Evolutionary conservation across 2,888 invertebrate genomes (phyloP).

Genomic region (Deroplatys truncata): DNA sequence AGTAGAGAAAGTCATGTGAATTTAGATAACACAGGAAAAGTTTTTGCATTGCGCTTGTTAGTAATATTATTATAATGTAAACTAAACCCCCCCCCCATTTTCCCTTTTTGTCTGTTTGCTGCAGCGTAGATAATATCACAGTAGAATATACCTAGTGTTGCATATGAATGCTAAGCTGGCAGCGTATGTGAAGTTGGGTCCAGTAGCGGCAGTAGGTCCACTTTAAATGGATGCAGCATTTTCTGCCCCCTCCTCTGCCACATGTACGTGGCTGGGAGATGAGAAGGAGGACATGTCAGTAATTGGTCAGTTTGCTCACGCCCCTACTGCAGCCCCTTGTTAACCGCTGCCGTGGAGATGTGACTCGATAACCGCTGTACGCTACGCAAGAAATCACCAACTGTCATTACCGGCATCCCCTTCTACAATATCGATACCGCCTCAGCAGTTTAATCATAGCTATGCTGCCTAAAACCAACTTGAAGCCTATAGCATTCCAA

Average conservation of each 20-base stretch:
- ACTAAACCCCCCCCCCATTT: no score
- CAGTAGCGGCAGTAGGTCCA: not conserved
- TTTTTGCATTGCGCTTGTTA: no score
- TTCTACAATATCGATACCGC: not conserved
- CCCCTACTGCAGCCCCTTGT: not conserved
- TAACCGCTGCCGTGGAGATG: not conserved
- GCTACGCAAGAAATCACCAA: not conserved
- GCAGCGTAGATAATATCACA: no score
- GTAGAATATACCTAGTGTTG: not conserved
- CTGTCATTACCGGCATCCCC: not conserved
- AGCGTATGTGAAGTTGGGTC: not conserved
- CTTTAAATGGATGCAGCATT: not conserved
- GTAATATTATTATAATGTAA: no score
- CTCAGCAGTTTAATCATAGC: not conserved
- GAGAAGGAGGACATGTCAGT: not conserved
- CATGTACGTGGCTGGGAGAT: not conserved
- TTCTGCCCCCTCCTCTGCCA: not conserved
- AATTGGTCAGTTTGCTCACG: slow-evolving; percentile 3
- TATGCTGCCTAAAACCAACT: not conserved
- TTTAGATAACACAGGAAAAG: no score
- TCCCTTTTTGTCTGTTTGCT: no score
- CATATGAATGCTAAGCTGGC: not conserved
- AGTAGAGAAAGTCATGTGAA: no score
- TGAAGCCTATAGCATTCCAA: no score
- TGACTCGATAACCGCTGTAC: not conserved